Evolutionary conservation across 1,140 invertebrate genomes (phyloP).

Genomic region (Neuroterus valhalla): DNA sequence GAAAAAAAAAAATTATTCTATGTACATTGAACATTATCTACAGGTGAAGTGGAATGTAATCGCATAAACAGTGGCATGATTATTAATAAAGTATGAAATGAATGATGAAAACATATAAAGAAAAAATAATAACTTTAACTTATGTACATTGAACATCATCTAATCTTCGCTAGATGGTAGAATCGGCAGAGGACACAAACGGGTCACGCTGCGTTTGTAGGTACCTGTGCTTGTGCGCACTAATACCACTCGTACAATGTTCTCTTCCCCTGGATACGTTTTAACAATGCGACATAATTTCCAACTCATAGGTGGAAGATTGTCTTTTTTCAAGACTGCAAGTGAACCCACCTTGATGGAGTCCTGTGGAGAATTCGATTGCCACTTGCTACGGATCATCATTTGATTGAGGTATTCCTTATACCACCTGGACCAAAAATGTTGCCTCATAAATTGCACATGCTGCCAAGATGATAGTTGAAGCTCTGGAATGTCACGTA

Average conservation of each 20-base stretch:
- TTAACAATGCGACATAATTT: slow-evolving; percentile 36
- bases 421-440: slow-evolving; percentile 57
- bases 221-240: slow-evolving; percentile 45
- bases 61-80: too few species aligned
- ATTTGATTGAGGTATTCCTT: slow-evolving; percentile 54
- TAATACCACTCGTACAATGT: slow-evolving; percentile 38
- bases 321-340: slow-evolving; percentile 64
- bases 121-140: too few species aligned
- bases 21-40: too few species aligned
- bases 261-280: slow-evolving; percentile 47
- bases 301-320: slow-evolving; percentile 63
- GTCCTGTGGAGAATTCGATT: not conserved
- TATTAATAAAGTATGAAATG: too few species aligned
- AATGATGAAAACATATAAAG: too few species aligned
- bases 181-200: slow-evolving; percentile 47
- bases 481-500: not conserved
- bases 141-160: too few species aligned
- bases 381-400: slow-evolving; percentile 61
- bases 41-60: too few species aligned
- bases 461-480: slow-evolving; percentile 47
- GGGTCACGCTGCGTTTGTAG: slow-evolving; percentile 44
- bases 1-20: too few species aligned
- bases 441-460: slow-evolving; percentile 46
- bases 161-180: too few species aligned
- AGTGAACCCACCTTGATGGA: slow-evolving; percentile 55